phyloP scores from a whole-genome alignment of 2,113 vertebrate genomes.

The Scomber scombrus region DNA sequence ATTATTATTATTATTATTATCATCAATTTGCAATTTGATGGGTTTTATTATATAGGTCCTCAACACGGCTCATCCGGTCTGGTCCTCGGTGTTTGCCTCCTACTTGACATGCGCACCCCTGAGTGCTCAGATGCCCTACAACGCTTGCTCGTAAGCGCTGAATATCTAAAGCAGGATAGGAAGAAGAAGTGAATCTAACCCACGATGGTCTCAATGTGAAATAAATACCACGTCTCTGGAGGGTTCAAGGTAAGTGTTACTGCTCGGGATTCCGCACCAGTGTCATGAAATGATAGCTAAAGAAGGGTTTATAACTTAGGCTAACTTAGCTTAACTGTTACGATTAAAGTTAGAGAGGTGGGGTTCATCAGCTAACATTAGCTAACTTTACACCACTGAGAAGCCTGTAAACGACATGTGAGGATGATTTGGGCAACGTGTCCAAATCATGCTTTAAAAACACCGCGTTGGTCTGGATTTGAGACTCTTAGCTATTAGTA shows the following conservation, averaged over 20 bases:
- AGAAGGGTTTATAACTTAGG: not conserved
- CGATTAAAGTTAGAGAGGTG: no score
- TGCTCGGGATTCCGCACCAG: accelerated
- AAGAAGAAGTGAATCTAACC: not conserved
- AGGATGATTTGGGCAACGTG: not conserved
- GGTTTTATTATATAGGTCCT: constrained; percentile 49
- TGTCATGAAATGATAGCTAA: not conserved
- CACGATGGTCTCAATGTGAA: not conserved
- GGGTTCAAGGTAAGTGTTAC: constrained; percentile 4
- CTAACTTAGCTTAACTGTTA: not conserved
- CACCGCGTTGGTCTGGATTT: no score
- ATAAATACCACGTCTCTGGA: not conserved
- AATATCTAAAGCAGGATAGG: not conserved
- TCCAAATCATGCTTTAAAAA: not conserved
- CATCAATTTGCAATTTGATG: no score
- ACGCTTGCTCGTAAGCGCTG: not conserved
- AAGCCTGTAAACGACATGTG: not conserved
- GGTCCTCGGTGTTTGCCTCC: accelerated
- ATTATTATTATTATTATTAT: no score
- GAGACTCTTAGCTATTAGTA: accelerated
- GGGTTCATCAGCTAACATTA: constrained; percentile 18
- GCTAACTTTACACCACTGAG: constrained; percentile 2
- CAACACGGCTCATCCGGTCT: constrained; percentile 2
- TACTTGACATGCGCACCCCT: not conserved
- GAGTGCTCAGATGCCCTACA: not conserved